phyloP scores from a whole-genome alignment of 1,140 invertebrate species.

The Zaprionus camerounensis region DNA sequence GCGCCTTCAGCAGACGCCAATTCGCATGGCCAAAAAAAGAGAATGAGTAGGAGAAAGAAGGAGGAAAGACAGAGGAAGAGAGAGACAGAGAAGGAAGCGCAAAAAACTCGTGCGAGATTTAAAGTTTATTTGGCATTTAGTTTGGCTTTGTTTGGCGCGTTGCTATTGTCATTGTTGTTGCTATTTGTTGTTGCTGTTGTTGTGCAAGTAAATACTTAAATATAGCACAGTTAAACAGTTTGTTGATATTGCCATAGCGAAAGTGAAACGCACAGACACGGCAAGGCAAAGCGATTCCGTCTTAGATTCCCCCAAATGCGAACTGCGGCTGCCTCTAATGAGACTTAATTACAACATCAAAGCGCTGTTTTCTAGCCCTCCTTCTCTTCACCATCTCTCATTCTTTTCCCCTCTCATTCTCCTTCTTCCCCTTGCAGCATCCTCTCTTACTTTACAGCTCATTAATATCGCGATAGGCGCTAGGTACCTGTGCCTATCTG shows the following conservation, averaged over 20 bases:
- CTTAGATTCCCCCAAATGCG: constrained; percentile 19
- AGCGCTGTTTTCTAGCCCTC: background rate
- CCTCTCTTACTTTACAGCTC: constrained; percentile 2
- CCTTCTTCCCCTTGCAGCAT: background rate
- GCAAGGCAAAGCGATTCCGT: background rate
- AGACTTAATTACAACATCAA: constrained; percentile 66
- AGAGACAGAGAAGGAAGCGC: background rate
- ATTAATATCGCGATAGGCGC: constrained; percentile 40
- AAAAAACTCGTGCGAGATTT: constrained; percentile 50
- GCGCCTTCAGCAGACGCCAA: constrained; percentile 50
- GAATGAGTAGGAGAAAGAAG: constrained; percentile 2
- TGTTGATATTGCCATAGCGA: constrained; percentile 51
- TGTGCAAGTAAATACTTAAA: constrained; percentile 63
- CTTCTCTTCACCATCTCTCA: background rate
- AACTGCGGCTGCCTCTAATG: constrained; percentile 52
- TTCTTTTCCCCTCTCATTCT: background rate
- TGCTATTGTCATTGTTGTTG: background rate
- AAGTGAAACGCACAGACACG: constrained; percentile 47
- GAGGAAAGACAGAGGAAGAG: background rate
- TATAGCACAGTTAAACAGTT: constrained; percentile 58
- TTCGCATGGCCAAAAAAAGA: constrained; percentile 39
- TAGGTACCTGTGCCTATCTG: constrained; percentile 26
- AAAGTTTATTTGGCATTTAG: constrained; percentile 50
- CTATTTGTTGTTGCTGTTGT: constrained; percentile 13
- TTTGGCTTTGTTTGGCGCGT: constrained; percentile 46